Evolutionary conservation across 2,888 invertebrate genomes (phyloP).

Genomic region (Drosophila mettleri): DNA sequence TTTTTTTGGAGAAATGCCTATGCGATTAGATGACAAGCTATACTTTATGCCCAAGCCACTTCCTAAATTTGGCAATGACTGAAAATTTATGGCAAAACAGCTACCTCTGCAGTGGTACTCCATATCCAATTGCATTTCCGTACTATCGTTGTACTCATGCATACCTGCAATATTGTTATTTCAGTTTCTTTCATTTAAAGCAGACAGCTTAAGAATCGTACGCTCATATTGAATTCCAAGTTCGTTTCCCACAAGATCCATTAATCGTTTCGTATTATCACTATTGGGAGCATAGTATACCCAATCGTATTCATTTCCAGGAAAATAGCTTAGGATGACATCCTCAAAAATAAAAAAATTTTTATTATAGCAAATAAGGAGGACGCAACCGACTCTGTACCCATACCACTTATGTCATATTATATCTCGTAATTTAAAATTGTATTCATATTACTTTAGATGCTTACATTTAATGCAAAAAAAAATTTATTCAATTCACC

Average conservation of each 20-base stretch:
- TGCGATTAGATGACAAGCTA: slow-evolving; percentile 85
- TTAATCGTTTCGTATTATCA: slow-evolving; percentile 56
- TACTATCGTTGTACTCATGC: slow-evolving; percentile 51
- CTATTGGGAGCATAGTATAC: slow-evolving; percentile 75
- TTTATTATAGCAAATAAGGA: neutral
- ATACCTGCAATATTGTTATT: slow-evolving; percentile 48
- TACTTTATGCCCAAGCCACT: slow-evolving; percentile 75
- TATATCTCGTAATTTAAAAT: too few species aligned
- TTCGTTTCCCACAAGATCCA: slow-evolving; percentile 73
- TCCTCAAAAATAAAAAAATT: slow-evolving; percentile 45
- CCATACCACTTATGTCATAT: too few species aligned
- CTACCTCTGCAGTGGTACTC: slow-evolving; percentile 72
- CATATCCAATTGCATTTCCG: slow-evolving; percentile 69
- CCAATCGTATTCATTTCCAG: slow-evolving; percentile 71
- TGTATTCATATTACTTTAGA: too few species aligned
- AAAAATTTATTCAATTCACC: too few species aligned
- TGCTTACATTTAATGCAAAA: too few species aligned
- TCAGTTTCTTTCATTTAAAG: neutral
- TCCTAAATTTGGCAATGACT: slow-evolving; percentile 48
- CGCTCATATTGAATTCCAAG: slow-evolving; percentile 66
- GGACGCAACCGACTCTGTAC: too few species aligned
- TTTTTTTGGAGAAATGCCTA: slow-evolving; percentile 82
- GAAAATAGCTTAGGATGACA: slow-evolving; percentile 60
- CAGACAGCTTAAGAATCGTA: slow-evolving; percentile 40
- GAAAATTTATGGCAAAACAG: slow-evolving; percentile 77